Evolutionary conservation across 2,888 invertebrate species (phyloP).

Genomic region (Amphipyra tragopoginis): DNA sequence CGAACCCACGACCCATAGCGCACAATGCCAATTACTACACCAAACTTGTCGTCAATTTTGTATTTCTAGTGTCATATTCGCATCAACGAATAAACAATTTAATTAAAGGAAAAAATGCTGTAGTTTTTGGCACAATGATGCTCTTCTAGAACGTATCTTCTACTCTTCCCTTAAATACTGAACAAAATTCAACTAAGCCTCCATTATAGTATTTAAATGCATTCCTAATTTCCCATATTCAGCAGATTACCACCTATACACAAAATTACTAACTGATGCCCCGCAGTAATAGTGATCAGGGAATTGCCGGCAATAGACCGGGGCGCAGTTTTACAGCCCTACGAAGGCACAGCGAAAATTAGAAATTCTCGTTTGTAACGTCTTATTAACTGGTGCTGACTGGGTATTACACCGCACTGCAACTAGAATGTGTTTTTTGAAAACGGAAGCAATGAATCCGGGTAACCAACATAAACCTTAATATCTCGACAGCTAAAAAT

Average conservation of each 20-base stretch:
- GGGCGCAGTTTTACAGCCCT: constrained; percentile 39
- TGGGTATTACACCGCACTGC: constrained; percentile 49
- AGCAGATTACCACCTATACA: constrained; percentile 1
- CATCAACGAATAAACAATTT: too few species aligned
- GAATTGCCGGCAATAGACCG: constrained; percentile 33
- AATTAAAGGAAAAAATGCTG: too few species aligned
- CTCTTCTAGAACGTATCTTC: too few species aligned
- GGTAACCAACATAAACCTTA: too few species aligned
- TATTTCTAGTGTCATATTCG: too few species aligned
- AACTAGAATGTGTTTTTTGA: too few species aligned
- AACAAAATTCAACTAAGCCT: background rate
- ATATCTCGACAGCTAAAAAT: too few species aligned
- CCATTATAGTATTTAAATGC: constrained; percentile 1
- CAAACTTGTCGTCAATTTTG: too few species aligned
- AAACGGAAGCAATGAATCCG: too few species aligned
- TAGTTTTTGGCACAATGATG: too few species aligned
- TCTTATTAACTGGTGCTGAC: constrained; percentile 50
- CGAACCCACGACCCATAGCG: too few species aligned
- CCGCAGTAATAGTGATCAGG: constrained; percentile 27
- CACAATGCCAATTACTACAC: too few species aligned
- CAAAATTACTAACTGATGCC: constrained; percentile 1
- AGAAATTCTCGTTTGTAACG: constrained; percentile 55
- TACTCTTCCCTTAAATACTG: background rate
- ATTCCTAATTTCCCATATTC: constrained; percentile 2
- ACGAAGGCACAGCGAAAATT: constrained; percentile 56